These are phyloP conservation scores for Eudyptes chrysolophus DNA, from an alignment of 2,113 vertebrate species.

Conservation along the genomic window DNA sequence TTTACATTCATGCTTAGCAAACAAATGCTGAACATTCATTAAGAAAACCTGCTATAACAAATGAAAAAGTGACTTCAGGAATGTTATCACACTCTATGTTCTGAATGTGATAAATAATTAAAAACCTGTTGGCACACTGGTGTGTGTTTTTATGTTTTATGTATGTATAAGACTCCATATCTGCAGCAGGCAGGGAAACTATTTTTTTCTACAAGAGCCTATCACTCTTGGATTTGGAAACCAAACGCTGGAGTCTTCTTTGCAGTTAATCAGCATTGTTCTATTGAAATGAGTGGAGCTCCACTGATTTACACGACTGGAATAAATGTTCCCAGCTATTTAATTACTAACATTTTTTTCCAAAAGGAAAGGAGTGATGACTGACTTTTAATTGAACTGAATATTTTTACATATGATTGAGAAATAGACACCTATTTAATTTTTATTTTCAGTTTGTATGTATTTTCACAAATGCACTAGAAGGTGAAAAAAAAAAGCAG, in stretches of 20 bases:
- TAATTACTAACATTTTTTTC: not conserved
- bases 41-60: not conserved
- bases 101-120: slow-evolving; percentile 64
- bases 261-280: not conserved
- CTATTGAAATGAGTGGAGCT: not conserved
- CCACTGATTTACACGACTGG: not conserved
- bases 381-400: not conserved
- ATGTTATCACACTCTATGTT: slow-evolving; percentile 34
- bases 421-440: not conserved
- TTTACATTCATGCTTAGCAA: slow-evolving; percentile 50
- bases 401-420: not conserved
- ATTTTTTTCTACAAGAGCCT: not conserved
- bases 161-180: slow-evolving; percentile 33
- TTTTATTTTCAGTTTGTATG: not conserved
- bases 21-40: slow-evolving; percentile 39
- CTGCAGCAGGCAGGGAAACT: not conserved
- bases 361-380: not conserved
- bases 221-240: not conserved
- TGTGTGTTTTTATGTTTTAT: slow-evolving; percentile 56
- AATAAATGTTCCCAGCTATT: not conserved
- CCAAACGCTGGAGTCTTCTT: not conserved
- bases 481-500: not conserved
- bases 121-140: slow-evolving; percentile 49
- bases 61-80: not conserved
- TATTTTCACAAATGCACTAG: not conserved